These are phyloP conservation scores for Fissipunctia ypsillon DNA, from an alignment of 2,888 invertebrate species.

Conservation along the genomic window DNA sequence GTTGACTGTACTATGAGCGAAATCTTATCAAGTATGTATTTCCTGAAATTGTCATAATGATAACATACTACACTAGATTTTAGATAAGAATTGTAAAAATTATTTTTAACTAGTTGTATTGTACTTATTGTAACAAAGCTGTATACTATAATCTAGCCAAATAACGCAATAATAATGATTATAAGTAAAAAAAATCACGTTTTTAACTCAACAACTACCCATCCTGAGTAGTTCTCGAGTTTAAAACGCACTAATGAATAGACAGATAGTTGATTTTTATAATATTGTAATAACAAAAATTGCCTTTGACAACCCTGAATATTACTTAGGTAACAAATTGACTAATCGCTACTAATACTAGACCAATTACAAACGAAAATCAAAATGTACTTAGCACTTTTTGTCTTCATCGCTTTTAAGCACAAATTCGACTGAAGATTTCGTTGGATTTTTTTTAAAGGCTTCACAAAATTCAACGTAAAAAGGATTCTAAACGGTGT, in stretches of 20 bases:
- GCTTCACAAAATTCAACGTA: slow-evolving; percentile 5
- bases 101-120: neutral
- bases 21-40: slow-evolving; percentile 1
- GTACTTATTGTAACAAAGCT: too few relatives aligned
- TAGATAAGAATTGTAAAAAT: slow-evolving; percentile 4
- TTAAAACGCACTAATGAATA: neutral
- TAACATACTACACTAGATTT: slow-evolving; percentile 9
- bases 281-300: too few relatives aligned
- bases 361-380: slow-evolving; percentile 24
- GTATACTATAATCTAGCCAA: neutral
- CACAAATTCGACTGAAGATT: neutral
- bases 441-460: neutral
- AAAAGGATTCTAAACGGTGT: neutral
- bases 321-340: slow-evolving; percentile 6
- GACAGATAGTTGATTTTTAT: too few relatives aligned
- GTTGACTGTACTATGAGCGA: neutral
- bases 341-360: slow-evolving; percentile 18
- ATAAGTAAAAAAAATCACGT: neutral
- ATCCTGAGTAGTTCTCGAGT: too few relatives aligned
- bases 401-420: slow-evolving; percentile 28
- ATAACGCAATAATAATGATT: neutral
- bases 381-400: slow-evolving; percentile 32
- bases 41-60: slow-evolving; percentile 9
- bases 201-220: too few relatives aligned
- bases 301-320: neutral